Base-by-base conservation (phyloP, 1,140 invertebrate genomes). In the Cyphomyrmex costatus region DNA sequence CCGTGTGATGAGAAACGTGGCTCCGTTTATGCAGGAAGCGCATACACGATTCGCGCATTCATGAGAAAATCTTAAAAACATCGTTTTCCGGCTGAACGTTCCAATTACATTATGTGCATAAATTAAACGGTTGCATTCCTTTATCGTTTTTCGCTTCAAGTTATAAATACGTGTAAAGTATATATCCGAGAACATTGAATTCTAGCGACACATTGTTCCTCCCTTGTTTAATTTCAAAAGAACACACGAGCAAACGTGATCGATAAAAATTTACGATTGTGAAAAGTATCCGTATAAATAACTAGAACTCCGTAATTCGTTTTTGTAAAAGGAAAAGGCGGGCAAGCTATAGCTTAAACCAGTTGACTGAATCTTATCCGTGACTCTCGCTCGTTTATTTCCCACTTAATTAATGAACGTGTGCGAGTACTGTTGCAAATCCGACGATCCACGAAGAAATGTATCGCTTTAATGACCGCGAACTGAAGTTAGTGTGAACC, bases 371-470 rank as follows among this genome's bases (percentile, higher is more conserved):
- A 83, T 83, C 63, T 80, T 70, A 70, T 80, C n/a, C 53, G 36
- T 24, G 53, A 83, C 51, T 83, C 68, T 74, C 49, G 49, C 33
- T 68, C 53, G 36, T 82, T 82, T 73, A 73, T 73, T 60, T 33
- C 56, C 56, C 42, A 8, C 3, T 74, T 74, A 83, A 83, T 83
- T 74, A 83, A 61, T 30, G 53, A 8, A 49, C 68, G 36, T 53
- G 68, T 83, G 24, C 78, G 65, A 27, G 51, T 16, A 14, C 51
- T 12, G 53, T 24, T 33, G 79, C 68, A 83, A 83, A 83, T 83
- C 60, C 68, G 79, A 83, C 79, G 66, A 73, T 60, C 79, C 79
- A 42, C 53, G 68, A 83, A 83, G 56, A 83, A 83, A 46, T 49
- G 42, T 30, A 73, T 60, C n/a, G 56, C n/a, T 36, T 60, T 82